phyloP scores from a whole-genome alignment of 2,797 vertebrate genomes.

The Cebuella pygmaea region DNA sequence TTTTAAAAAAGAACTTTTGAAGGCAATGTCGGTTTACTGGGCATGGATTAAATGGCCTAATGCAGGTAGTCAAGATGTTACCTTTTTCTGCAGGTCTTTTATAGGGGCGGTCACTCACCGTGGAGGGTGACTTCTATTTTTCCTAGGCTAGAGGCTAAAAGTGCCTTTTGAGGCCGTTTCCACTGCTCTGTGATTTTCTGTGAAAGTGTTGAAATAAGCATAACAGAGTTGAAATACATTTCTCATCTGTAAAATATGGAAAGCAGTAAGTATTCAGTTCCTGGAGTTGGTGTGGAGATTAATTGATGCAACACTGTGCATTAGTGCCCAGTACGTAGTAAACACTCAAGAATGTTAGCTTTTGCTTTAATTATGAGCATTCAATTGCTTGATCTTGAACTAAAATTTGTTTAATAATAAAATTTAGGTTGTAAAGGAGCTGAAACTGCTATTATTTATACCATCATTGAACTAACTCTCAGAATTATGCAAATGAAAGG shows the following conservation, averaged over 20 bases:
- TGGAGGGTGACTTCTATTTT: neutral
- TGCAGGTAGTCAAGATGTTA: neutral
- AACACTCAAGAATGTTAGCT: neutral
- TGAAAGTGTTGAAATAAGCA: neutral
- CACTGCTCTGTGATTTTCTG: neutral
- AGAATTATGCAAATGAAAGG: neutral
- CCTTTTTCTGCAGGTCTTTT: neutral
- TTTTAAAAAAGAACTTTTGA: neutral
- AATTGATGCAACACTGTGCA: neutral
- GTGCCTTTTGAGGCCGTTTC: neutral
- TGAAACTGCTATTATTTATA: neutral
- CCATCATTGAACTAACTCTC: neutral
- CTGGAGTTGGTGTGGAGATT: neutral
- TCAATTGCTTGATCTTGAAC: neutral
- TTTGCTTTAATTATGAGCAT: neutral
- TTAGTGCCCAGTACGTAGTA: neutral
- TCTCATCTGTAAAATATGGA: neutral
- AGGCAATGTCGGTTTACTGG: neutral
- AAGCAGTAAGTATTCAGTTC: neutral
- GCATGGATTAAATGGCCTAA: neutral
- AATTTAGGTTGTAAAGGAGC: neutral
- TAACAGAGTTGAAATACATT: neutral
- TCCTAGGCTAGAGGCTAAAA: neutral
- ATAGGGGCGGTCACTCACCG: neutral
- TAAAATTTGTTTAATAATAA: neutral